Conservation (phyloP, 2,797 vertebrate species). For the Acrossocheilus wenchowensis region DNA sequence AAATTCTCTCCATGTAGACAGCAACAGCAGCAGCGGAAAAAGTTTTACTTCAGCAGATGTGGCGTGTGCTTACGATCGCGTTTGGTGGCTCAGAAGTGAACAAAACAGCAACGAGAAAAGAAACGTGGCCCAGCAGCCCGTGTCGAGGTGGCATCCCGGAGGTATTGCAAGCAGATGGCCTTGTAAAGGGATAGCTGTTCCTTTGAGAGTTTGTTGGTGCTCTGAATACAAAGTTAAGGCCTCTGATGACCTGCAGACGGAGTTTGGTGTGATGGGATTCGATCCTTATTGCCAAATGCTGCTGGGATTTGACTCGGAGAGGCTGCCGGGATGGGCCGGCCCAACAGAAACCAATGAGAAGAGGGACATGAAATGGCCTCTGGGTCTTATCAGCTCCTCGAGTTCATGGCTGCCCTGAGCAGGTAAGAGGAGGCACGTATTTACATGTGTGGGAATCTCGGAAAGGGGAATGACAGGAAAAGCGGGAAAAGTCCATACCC, state of each 20-base stretch:
- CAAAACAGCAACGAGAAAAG: not conserved
- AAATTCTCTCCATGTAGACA: not conserved
- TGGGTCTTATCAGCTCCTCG: constrained; percentile 59
- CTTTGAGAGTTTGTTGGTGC: constrained; percentile 66
- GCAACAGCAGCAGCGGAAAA: not conserved
- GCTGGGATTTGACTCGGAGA: constrained; percentile 32
- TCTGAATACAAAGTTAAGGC: constrained; percentile 69
- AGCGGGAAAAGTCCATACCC: constrained; percentile 15
- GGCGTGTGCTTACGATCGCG: constrained; percentile 29
- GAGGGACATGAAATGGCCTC: constrained; percentile 45
- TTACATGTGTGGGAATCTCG: constrained; percentile 48
- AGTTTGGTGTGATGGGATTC: constrained; percentile 24
- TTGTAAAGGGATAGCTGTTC: constrained; percentile 84
- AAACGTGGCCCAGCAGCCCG: constrained; percentile 29
- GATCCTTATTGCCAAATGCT: constrained; percentile 61
- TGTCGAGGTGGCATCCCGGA: constrained; percentile 60
- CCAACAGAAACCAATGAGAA: constrained; percentile 16
- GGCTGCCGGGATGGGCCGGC: not conserved
- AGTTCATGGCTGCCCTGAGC: constrained; percentile 72
- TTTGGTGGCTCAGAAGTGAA: constrained; percentile 30
- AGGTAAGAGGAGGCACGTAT: constrained; percentile 65
- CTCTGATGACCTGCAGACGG: constrained; percentile 70
- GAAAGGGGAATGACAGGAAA: constrained; percentile 7
- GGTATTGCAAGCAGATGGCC: constrained; percentile 81
- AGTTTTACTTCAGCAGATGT: not conserved